Percentiles rank a stretch among this genome's conserved stretches.
Evolutionary conservation across 2,797 vertebrate species (phyloP).

Genomic region (Gila robusta): DNA sequence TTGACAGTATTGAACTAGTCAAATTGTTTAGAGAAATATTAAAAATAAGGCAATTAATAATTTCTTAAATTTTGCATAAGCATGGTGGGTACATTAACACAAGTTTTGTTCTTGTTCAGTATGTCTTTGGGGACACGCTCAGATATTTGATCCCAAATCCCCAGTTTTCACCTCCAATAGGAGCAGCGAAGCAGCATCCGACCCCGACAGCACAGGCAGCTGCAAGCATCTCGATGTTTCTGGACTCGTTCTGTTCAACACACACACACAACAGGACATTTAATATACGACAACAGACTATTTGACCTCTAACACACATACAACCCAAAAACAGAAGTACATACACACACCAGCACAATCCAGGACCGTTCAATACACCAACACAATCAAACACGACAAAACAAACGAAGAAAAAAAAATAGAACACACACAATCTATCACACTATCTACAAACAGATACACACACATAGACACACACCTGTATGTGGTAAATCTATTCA

Average conservation of each 20-base stretch:
- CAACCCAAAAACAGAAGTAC: background rate
- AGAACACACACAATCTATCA: constrained; percentile 57
- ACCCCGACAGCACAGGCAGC: constrained; percentile 96
- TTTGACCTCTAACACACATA: background rate
- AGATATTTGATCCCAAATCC: background rate
- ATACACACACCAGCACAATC: background rate
- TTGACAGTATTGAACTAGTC: no score
- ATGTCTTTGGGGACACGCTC: background rate
- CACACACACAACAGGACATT: constrained; percentile 3
- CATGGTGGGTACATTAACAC: background rate
- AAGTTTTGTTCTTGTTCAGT: background rate
- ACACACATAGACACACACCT: constrained; percentile 42
- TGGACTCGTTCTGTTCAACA: constrained; percentile 88
- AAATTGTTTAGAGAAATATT: no score
- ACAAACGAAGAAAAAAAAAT: constrained; percentile 51
- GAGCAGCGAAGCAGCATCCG: constrained; percentile 96
- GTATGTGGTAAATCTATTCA: background rate
- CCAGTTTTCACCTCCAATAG: constrained; percentile 87
- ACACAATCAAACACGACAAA: constrained; percentile 47
- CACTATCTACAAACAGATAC: constrained; percentile 28
- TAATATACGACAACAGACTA: background rate
- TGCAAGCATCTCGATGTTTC: constrained; percentile 97
- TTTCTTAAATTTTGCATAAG: no score
- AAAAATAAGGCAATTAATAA: no score
- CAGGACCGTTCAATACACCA: background rate